Evolutionary conservation across 2,888 invertebrate species (phyloP), one percentile per base, ranked within the genome.

Genomic region (Operophtera brumata): DNA sequence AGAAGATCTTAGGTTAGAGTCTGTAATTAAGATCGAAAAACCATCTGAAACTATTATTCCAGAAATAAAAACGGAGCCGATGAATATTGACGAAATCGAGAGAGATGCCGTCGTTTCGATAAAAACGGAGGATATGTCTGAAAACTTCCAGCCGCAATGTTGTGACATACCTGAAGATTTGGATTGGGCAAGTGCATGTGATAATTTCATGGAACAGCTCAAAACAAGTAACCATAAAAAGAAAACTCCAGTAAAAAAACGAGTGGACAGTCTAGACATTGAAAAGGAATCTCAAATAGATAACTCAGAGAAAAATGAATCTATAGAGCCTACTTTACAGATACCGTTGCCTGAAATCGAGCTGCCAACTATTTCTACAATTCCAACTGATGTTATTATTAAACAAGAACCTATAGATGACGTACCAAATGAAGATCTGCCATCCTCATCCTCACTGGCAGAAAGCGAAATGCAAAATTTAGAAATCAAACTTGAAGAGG

Each of bases 191-290:
- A 93, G 90, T 71, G 92, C 95, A 12, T 96, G 95, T 83, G 95
- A 95, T 80, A 94, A 91, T 80, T 95, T 96, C 76, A 92, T 96
- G 80, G 94, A 95, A 75, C 95, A 96, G 79, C 80, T 96, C 41
- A 92, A 92, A 78, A 90, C 79, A 61, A 92, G 92, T 39, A 86
- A 86, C 48, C 87, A 86, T 46, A 93, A 92, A 77, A 93, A 92
- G 73, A 91, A 91, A 57, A 79, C 83, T 1, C 80, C 7, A 30
- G 20, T 86, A 12, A 91, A 89, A 78, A 92, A 91, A 84, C 91
- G 91, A 55, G 57, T 66, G 32, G 86, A 86, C 46, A 78, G 71
- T 11, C 42, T 61, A 25, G 80, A 80, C 45, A 77, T 50, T 65
- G 82, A 82, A 47, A 69, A 61, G 37, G 69, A 69, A 36, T 37